Percentiles rank a stretch among this genome's conserved stretches.
Evolutionary conservation across 2,888 invertebrate species (phyloP).

Genomic region (Rotaria sp.): DNA sequence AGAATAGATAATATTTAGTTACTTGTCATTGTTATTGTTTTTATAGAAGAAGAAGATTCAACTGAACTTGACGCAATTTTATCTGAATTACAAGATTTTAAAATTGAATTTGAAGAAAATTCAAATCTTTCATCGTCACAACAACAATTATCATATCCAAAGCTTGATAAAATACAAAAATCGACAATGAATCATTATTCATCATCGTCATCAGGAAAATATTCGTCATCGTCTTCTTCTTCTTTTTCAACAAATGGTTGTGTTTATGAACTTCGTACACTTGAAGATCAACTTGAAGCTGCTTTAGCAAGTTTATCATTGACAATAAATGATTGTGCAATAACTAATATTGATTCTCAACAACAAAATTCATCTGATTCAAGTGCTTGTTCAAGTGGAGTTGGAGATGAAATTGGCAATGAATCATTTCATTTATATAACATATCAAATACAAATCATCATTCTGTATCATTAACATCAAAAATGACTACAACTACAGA

Average conservation of each 20-base stretch:
- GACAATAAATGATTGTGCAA: conserved; percentile 5
- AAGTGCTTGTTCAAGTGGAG: conserved; percentile 17
- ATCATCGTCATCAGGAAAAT: neutral
- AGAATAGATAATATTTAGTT: neutral
- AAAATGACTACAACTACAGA: neutral
- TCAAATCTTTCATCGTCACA: neutral
- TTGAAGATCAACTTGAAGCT: conserved; percentile 29
- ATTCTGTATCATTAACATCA: neutral
- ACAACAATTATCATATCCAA: neutral
- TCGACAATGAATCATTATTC: neutral
- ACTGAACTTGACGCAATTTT: neutral
- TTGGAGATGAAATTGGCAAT: neutral
- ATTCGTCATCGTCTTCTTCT: neutral
- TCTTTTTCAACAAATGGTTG: neutral
- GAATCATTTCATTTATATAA: conserved; percentile 2
- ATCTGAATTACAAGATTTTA: neutral
- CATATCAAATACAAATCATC: neutral
- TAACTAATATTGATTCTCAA: neutral
- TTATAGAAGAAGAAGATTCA: conserved; percentile 20
- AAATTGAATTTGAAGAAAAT: neutral
- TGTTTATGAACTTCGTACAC: conserved; percentile 21
- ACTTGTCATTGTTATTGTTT: neutral
- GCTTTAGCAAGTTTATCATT: conserved; percentile 19
- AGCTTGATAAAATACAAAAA: neutral
- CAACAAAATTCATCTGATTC: neutral